Evolutionary conservation across 2,113 vertebrate species (phyloP), one percentile per base, ranked within the genome.

Genomic region (Osmerus eperlanus): DNA sequence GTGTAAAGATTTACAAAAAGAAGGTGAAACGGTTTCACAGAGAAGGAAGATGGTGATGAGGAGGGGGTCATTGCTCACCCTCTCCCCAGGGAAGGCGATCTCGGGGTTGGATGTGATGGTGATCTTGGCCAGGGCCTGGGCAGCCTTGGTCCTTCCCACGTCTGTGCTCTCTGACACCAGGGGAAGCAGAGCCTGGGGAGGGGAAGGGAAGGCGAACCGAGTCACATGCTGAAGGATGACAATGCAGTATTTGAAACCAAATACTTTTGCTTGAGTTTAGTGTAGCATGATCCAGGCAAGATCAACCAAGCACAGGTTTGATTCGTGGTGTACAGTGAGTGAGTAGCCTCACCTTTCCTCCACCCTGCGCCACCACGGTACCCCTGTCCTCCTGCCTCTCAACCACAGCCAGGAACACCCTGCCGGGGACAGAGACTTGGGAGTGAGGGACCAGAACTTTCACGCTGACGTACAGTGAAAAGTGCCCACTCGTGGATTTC

Each of bases 1-100:
- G 41, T 47, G 41, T 47, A 29, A 9, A 64, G 6, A 41, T 11
- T 0, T 0, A 29, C 8, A 3, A 54, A 62, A 23, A 5, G 13
- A 16, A n/a, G 6, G 52, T 41, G 15, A 18, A 4, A 28, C 1
- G 47, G 55, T 71, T 13, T 52, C 19, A 47, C 8, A 23, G 0
- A 68, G 25, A 3, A 29, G 18, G 0, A 1, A 67, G 23, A n/a
- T 54, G 65, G 32, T 16, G 60, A n/a, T 9, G 41, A 7, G 41
- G 41, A 12, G 41, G 41, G 9, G 7, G 41, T 47, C 41, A 3
- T 14, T 64, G 70, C 91, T 76, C 16, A 98, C 97, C 87, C 97
- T 89, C 86, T 99, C 97, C 15, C 97, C 97, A 0, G 96, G 97
- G 71, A 99, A 99, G 0, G 94, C 96, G 83, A 99, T 98, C 87